Base-by-base conservation (phyloP, 2,888 invertebrate species). In the Polydrusus pterygomalis region DNA sequence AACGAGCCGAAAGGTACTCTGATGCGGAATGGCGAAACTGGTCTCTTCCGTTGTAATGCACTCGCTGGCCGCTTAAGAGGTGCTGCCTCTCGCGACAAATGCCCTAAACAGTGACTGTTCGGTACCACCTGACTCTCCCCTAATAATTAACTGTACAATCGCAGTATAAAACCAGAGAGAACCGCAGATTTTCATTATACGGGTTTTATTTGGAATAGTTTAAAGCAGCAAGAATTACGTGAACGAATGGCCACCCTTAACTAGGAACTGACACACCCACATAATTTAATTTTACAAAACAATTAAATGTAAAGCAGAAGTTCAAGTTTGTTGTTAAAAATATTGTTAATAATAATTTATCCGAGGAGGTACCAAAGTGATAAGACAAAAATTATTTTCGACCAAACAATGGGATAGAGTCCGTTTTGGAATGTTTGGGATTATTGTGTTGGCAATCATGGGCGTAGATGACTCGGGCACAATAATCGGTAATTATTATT, bases 351-450 rank as follows among this genome's bases (percentile, higher is more conserved):
- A 34, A 67, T 51, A 47, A 70, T 56, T 60, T 15, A 63, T 63
- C 63, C 63, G 64, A 70, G 64, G 64, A 70, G 74, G 74, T 74
- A 38, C 58, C 58, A 38, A 70, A 74, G 74, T 74, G 74, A 70
- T 74, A 74, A 74, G 74, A 74, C 74, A 70, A 70, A 74, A 74
- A 69, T 74, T 74, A 74, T 74, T 65, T 74, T 74, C 70, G 74
- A 56, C 70, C 64, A 70, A 74, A 74, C 74, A 74, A 74, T 74
- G 64, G 75, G 58, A 75, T 75, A 75, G 65, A 75, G 70, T 65
- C 58, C 38, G 58, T 75, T 75, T 75, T 54, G 75, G 70, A 64
- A 75, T 75, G 70, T 71, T 75, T 70, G 64, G 69, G 68, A 69
- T 74, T 74, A 74, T 63, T 63, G 45, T 63, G 62, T 63, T 60